A percentile compares a stretch with the other conserved stretches of the same genome.
Evolutionary conservation across 2,888 invertebrate species (phyloP).

Genomic region (Drosophila glabriapex): DNA sequence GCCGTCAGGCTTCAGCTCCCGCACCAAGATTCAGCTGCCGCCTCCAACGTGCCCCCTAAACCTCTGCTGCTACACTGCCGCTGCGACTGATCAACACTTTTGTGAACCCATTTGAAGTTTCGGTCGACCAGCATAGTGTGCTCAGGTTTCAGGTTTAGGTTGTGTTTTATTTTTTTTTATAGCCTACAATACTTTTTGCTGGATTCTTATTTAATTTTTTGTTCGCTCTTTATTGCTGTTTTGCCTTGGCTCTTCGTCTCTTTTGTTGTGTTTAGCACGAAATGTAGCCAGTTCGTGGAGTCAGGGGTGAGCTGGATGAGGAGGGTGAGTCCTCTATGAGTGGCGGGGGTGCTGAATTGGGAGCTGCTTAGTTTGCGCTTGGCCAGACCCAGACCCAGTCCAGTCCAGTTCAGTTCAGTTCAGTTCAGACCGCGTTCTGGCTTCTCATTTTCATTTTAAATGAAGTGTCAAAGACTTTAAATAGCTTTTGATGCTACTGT

Average conservation of each 20-base stretch:
- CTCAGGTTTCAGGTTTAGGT: slow-evolving; percentile 79
- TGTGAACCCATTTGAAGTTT: slow-evolving; percentile 52
- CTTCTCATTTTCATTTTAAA: slow-evolving; percentile 80
- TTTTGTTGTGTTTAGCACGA: slow-evolving; percentile 73
- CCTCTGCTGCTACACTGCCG: neutral
- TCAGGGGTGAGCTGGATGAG: neutral
- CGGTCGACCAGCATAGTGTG: slow-evolving; percentile 69
- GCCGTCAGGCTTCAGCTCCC: slow-evolving; percentile 55
- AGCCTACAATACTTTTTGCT: slow-evolving; percentile 56
- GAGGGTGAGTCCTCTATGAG: too few species aligned
- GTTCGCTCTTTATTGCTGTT: slow-evolving; percentile 47
- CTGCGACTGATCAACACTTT: slow-evolving; percentile 50
- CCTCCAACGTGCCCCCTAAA: slow-evolving; percentile 8
- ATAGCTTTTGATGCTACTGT: slow-evolving; percentile 81
- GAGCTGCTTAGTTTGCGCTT: neutral
- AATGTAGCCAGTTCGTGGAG: slow-evolving; percentile 51
- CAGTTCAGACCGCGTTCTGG: slow-evolving; percentile 21
- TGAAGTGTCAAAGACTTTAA: slow-evolving; percentile 82
- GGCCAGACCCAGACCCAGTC: neutral
- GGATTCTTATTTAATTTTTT: slow-evolving; percentile 46
- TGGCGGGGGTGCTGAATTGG: slow-evolving; percentile 36
- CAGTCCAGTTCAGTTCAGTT: neutral
- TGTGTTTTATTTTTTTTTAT: slow-evolving; percentile 45
- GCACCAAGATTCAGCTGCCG: slow-evolving; percentile 3
- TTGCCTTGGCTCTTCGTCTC: slow-evolving; percentile 50